Evolutionary conservation across 2,888 invertebrate genomes (phyloP).

Genomic region (Lasioglossum lativentre): DNA sequence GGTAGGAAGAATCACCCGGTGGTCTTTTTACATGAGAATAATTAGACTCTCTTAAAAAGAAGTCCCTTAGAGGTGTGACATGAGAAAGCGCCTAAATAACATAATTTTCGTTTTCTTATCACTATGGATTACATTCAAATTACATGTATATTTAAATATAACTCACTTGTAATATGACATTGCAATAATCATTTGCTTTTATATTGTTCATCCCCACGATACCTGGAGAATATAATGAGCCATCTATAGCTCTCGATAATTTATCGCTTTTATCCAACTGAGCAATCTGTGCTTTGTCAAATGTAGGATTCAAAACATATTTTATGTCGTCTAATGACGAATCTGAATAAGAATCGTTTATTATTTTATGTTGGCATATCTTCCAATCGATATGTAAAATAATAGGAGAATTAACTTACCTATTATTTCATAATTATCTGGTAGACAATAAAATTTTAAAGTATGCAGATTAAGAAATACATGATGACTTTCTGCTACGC

Average conservation of each 20-base stretch:
- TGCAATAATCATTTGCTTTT: slow-evolving; percentile 99
- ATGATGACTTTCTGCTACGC: slow-evolving; percentile 98
- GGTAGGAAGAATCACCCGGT: slow-evolving; percentile 97
- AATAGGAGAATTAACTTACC: slow-evolving; percentile 86
- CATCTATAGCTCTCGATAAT: slow-evolving; percentile 97
- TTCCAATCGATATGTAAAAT: not conserved
- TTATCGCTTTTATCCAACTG: slow-evolving; percentile 93
- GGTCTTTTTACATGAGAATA: slow-evolving; percentile 95
- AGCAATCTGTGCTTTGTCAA: slow-evolving; percentile 92
- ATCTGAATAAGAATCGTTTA: slow-evolving; percentile 86
- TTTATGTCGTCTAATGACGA: slow-evolving; percentile 99
- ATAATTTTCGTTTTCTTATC: slow-evolving; percentile 31
- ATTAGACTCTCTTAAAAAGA: slow-evolving; percentile 97
- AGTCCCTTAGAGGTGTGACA: slow-evolving; percentile 97
- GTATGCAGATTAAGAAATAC: slow-evolving; percentile 99
- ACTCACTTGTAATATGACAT: slow-evolving; percentile 96
- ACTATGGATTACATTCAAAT: slow-evolving; percentile 4
- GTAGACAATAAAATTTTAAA: slow-evolving; percentile 98
- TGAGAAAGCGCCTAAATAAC: slow-evolving; percentile 94
- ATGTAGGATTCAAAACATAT: slow-evolving; percentile 99
- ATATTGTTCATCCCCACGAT: slow-evolving; percentile 99
- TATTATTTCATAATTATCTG: slow-evolving; percentile 99
- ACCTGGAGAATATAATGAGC: slow-evolving; percentile 97
- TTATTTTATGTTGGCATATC: slow-evolving; percentile 7
- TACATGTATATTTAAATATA: not conserved